These are phyloP conservation scores for Rousettus leschenaultii DNA, from an alignment of 2,113 vertebrate species.

Conservation along the genomic window DNA sequence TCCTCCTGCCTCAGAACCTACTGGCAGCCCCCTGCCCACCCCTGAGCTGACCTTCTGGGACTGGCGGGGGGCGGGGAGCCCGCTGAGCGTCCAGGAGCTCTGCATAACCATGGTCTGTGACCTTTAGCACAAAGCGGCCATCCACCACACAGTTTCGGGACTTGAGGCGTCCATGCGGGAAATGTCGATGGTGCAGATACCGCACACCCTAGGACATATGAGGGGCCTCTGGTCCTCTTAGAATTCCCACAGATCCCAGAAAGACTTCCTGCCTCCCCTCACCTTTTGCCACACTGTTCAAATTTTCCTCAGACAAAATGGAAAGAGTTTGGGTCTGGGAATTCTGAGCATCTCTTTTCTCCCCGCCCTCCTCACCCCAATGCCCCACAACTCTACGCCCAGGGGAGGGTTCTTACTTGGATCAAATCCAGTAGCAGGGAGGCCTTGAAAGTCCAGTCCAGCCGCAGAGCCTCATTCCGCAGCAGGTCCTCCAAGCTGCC, in stretches of 20 bases:
- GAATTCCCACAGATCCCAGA: not conserved
- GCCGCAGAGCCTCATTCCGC: conserved; percentile 87
- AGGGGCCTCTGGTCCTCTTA: not conserved
- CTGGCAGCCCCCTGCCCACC: not conserved
- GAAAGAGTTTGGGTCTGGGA: not conserved
- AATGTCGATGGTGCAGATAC: conserved; percentile 89
- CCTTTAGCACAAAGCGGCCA: conserved; percentile 91
- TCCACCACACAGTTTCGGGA: conserved; percentile 94
- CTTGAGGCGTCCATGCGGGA: conserved; percentile 90
- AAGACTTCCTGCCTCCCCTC: not conserved
- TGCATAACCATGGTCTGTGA: conserved; percentile 91
- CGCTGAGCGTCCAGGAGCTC: conserved; percentile 88
- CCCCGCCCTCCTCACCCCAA: not conserved
- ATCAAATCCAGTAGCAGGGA: conserved; percentile 93
- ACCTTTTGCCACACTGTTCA: not conserved
- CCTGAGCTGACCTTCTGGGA: conserved; percentile 84
- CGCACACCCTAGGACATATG: conserved; percentile 85
- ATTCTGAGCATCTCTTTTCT: not conserved
- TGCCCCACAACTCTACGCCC: not conserved
- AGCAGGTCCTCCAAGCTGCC: conserved; percentile 94
- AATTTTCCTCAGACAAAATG: not conserved
- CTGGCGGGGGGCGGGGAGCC: conserved; percentile 66
- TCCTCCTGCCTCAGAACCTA: not conserved
- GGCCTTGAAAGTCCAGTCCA: conserved; percentile 97
- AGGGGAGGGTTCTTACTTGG: conserved; percentile 79